Percentiles rank a stretch among this genome's conserved stretches.
Evolutionary conservation across 2,888 invertebrate genomes (phyloP).

Genomic region (Tachystola acroxantha): DNA sequence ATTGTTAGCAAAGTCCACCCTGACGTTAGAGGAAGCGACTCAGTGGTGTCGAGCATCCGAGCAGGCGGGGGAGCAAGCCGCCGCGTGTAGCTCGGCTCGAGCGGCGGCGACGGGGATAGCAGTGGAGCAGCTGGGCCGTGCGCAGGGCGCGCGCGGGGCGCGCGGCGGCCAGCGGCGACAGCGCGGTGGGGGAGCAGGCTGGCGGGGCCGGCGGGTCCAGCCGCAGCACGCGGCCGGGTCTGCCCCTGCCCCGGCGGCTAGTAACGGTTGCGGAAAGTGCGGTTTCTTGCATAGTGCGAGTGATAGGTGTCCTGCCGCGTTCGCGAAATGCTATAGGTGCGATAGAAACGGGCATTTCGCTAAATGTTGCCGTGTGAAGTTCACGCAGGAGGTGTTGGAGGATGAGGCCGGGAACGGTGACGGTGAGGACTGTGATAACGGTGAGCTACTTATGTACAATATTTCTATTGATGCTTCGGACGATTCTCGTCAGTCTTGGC

Average conservation of each 20-base stretch:
- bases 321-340: constrained; percentile 3
- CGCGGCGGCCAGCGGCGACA: background rate
- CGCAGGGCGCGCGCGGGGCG: background rate
- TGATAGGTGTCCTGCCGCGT: background rate
- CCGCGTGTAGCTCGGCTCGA: no score
- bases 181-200: background rate
- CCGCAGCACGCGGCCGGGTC: background rate
- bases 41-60: constrained; percentile 11
- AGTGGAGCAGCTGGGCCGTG: no score
- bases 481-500: background rate
- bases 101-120: no score
- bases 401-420: constrained; percentile 1
- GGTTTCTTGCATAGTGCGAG: background rate
- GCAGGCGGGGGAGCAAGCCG: constrained; percentile 7
- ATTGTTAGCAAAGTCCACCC: constrained; percentile 4
- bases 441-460: constrained; percentile 6
- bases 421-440: no score
- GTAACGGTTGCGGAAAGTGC: background rate
- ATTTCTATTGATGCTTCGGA: constrained; percentile 3
- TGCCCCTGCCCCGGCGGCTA: background rate
- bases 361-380: constrained; percentile 1
- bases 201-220: background rate
- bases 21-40: constrained; percentile 10
- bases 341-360: constrained; percentile 5
- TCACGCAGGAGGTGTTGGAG: background rate